A percentile compares a stretch with the other conserved stretches of the same genome.
Conservation (phyloP, 1,140 invertebrate species). For the Zaprionus gabonicus region DNA sequence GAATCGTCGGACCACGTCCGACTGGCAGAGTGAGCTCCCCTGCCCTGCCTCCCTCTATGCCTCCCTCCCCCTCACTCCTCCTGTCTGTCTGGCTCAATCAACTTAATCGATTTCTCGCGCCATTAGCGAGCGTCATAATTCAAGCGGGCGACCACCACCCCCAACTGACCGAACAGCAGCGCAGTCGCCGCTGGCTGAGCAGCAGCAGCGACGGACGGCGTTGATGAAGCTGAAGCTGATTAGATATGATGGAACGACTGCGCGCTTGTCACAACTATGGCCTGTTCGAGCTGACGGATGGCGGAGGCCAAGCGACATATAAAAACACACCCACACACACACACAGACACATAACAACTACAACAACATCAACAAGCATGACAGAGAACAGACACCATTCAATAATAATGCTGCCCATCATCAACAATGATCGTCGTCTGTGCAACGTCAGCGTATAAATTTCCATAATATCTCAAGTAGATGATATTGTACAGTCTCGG, state of each 20-base stretch:
- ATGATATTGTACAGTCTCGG: not conserved
- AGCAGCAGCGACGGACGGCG: conserved; percentile 5
- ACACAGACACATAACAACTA: conserved; percentile 34
- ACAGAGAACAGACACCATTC: conserved; percentile 18
- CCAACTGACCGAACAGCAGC: conserved; percentile 13
- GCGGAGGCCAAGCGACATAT: conserved; percentile 21
- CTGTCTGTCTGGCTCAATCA: not conserved
- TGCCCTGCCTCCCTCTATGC: not conserved
- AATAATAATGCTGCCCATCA: not conserved
- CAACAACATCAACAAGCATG: conserved; percentile 35
- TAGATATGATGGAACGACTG: conserved; percentile 57
- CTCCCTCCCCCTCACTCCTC: too few relatives aligned
- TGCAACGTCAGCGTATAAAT: conserved; percentile 4
- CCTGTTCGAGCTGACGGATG: conserved; percentile 37
- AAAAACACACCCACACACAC: conserved; percentile 41
- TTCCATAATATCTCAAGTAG: not conserved
- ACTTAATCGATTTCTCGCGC: conserved; percentile 68
- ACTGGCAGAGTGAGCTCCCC: not conserved
- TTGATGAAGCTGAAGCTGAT: conserved; percentile 50
- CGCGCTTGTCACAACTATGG: conserved; percentile 37
- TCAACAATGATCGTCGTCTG: not conserved
- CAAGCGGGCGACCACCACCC: conserved; percentile 34
- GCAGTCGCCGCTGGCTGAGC: conserved; percentile 2
- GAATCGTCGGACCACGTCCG: too few relatives aligned
- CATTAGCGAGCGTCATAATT: conserved; percentile 71